Percentiles rank a stretch among this genome's conserved stretches.
Conservation (phyloP, 2,797 vertebrate species). For the Crypturellus tataupa region DNA sequence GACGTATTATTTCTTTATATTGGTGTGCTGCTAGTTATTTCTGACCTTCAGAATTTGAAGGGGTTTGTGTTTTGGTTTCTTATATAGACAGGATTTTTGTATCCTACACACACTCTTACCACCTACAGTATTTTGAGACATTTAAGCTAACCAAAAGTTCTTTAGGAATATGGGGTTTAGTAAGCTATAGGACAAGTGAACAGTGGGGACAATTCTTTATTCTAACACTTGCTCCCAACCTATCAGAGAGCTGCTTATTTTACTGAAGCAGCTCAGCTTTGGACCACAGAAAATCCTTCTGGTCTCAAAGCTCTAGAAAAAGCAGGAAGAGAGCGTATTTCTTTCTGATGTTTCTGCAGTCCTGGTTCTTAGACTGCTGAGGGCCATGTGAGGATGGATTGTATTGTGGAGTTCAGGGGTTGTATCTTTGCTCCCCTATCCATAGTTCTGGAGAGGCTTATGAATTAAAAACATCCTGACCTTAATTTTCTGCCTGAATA, state of each 20-base stretch:
- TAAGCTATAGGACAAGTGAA: background rate
- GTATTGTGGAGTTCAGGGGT: background rate
- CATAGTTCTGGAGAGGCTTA: background rate
- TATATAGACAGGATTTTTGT: background rate
- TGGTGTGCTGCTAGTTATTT: background rate
- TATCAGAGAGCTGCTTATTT: background rate
- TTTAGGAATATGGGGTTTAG: background rate
- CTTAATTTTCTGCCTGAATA: conserved; percentile 41
- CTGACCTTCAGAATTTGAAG: background rate
- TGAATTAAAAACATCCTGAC: background rate
- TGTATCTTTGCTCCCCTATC: background rate
- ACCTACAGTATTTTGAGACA: background rate
- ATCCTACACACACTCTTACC: background rate
- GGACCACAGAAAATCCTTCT: background rate
- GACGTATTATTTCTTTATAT: background rate
- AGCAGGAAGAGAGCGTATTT: background rate
- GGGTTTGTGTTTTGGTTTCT: background rate
- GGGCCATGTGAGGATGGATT: background rate
- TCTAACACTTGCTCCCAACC: background rate
- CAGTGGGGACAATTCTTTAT: background rate
- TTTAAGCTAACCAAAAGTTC: background rate
- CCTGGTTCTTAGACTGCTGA: background rate
- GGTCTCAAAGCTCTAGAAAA: background rate
- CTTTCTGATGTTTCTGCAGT: background rate
- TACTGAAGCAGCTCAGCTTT: background rate